Conservation (phyloP, 2,797 vertebrate genomes). For the Halcyon smyrnensis region DNA sequence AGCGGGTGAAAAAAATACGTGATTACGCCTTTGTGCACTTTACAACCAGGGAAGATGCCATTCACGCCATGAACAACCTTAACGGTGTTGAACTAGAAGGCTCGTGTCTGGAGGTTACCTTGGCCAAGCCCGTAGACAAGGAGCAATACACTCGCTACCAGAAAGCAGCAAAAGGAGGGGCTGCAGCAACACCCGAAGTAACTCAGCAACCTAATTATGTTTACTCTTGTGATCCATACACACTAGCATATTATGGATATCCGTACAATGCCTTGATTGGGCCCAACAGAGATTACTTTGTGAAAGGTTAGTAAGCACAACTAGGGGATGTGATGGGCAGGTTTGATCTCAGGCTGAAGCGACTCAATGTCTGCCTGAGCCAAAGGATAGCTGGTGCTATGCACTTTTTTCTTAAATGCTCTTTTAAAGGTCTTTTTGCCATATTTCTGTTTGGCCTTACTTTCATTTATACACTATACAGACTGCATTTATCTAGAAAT, state of each 20-base stretch:
- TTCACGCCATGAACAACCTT: slow-evolving; percentile 95
- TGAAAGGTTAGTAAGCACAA: slow-evolving; percentile 91
- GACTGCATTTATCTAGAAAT: not conserved
- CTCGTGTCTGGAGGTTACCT: slow-evolving; percentile 95
- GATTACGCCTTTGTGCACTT: slow-evolving; percentile 99
- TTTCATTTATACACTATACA: not conserved
- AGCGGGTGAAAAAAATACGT: slow-evolving; percentile 98
- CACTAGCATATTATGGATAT: slow-evolving; percentile 95
- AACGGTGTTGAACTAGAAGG: slow-evolving; percentile 95
- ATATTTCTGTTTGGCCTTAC: not conserved
- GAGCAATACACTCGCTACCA: slow-evolving; percentile 98
- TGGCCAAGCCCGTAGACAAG: slow-evolving; percentile 98
- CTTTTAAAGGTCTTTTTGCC: not conserved
- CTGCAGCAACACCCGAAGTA: slow-evolving; percentile 72
- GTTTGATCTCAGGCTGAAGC: not conserved
- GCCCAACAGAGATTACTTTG: slow-evolving; percentile 98
- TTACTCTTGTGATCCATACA: slow-evolving; percentile 97
- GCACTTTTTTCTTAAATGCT: not conserved
- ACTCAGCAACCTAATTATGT: slow-evolving; percentile 88
- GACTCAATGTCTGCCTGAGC: not conserved
- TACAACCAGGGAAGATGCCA: slow-evolving; percentile 92
- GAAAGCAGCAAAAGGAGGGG: slow-evolving; percentile 92
- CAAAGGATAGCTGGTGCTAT: not conserved
- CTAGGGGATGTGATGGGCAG: not conserved
- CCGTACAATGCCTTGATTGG: slow-evolving; percentile 97